phyloP scores from a whole-genome alignment of 2,113 vertebrate genomes.

The Terrapene triunguis region DNA sequence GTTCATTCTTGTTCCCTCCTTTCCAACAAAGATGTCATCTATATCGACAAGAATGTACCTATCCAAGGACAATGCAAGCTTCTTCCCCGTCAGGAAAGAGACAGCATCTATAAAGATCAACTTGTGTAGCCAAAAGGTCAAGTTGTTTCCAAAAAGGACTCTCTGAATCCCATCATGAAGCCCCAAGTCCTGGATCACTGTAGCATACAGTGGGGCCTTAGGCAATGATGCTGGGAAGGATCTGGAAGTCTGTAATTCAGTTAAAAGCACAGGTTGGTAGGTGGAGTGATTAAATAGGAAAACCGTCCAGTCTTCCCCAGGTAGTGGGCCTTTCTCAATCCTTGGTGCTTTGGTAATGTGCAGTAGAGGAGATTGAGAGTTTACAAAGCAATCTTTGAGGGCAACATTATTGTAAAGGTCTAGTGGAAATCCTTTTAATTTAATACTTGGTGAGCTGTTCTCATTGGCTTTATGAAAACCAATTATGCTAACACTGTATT shows the following conservation, averaged over 20 bases:
- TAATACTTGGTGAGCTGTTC: slow-evolving; percentile 87
- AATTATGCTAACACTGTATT: slow-evolving; percentile 95
- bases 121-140: slow-evolving; percentile 95
- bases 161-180: slow-evolving; percentile 94
- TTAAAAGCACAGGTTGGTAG: slow-evolving; percentile 92
- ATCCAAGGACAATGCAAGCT: slow-evolving; percentile 89
- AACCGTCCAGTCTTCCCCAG: slow-evolving; percentile 94
- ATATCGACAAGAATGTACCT: slow-evolving; percentile 95
- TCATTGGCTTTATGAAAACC: slow-evolving; percentile 96
- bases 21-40: slow-evolving; percentile 96
- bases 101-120: slow-evolving; percentile 94
- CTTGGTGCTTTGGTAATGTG: slow-evolving; percentile 89
- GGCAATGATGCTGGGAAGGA: slow-evolving; percentile 73
- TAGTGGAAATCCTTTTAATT: slow-evolving; percentile 89
- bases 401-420: slow-evolving; percentile 90
- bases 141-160: slow-evolving; percentile 94
- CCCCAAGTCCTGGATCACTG: slow-evolving; percentile 93
- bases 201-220: slow-evolving; percentile 82
- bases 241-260: slow-evolving; percentile 82
- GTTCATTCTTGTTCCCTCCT: slow-evolving; percentile 97
- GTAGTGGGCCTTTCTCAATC: slow-evolving; percentile 88
- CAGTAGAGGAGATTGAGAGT: slow-evolving; percentile 90
- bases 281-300: slow-evolving; percentile 96
- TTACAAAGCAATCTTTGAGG: slow-evolving; percentile 90
- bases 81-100: slow-evolving; percentile 92